Base-by-base conservation (phyloP, 2,113 vertebrate genomes). In the Hyla sarda region DNA sequence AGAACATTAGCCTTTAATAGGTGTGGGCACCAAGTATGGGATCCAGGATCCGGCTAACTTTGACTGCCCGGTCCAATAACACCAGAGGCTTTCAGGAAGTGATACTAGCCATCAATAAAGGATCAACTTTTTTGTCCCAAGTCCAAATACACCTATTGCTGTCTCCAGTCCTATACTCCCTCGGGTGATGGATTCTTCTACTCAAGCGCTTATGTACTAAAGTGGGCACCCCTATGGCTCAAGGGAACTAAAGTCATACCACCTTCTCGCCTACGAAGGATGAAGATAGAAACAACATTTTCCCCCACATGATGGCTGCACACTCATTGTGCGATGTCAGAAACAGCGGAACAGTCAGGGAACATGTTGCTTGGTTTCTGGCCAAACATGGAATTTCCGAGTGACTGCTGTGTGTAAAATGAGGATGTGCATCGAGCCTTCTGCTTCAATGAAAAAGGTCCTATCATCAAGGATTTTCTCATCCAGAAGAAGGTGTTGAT, bases 381-480 rank as follows among this genome's bases (percentile, higher is more conserved):
- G n/a, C 34, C 67, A 71, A 41, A 71, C 7, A 23, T 2, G 8
- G 62, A 14, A 32, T 71, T 71, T 41, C 3, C 23, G 32, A 41
- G 11, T 37, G 19, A 37, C 34, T 71, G 34, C 67, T 41, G 34
- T 41, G 65, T 69, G 67, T 71, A 34, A 71, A 71, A 71, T 71
- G 34, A 71, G 34, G 17, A 71, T 41, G 67, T 71, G 67, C 21
- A 71, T 30, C 16, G 32, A 69, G 34, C 32, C 21, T 71, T 71
- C 67, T 71, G 32, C 67, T 41, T 41, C 32, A 71, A 6, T 41
- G 25, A 6, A 71, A 67, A 11, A 69, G 65, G n/a, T 73, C 34
- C 14, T 48, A 48, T 74, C 41, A 73, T 25, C 41, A 74, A 74
- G 72, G 72, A 74, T 48, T 74, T 74, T 23, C 71, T 41, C 5